A percentile compares a stretch with the other conserved stretches of the same genome.
Conservation (phyloP, 2,113 vertebrate genomes). For the Neodontobutis hainanensis region DNA sequence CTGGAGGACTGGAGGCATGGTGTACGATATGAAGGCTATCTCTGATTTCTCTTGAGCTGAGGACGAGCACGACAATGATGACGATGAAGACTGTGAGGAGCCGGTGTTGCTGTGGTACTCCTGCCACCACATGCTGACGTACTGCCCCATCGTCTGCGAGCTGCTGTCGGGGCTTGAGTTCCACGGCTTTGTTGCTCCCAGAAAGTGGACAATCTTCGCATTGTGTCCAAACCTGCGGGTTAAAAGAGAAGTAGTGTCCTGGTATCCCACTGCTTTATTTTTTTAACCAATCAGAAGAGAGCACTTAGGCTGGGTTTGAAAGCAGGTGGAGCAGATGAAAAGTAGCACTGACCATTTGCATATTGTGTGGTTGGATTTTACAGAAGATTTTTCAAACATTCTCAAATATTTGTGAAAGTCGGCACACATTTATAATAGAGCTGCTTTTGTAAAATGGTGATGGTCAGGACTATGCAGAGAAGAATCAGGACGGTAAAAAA, state of each 20-base stretch:
- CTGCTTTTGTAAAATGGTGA: too few relatives aligned
- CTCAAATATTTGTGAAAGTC: too few relatives aligned
- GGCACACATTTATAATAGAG: too few relatives aligned
- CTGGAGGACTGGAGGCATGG: not conserved
- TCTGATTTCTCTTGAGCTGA: not conserved
- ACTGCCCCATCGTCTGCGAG: constrained; percentile 48
- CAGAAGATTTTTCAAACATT: too few relatives aligned
- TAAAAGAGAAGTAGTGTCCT: not conserved
- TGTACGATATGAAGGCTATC: not conserved
- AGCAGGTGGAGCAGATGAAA: too few relatives aligned
- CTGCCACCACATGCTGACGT: constrained; percentile 84
- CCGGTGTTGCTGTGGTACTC: constrained; percentile 66
- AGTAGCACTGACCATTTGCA: too few relatives aligned
- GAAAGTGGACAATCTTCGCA: constrained; percentile 89
- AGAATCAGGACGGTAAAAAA: too few relatives aligned
- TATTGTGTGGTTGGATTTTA: too few relatives aligned
- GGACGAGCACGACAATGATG: not conserved
- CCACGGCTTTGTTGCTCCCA: constrained; percentile 87
- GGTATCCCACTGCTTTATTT: too few relatives aligned
- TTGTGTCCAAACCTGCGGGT: constrained; percentile 82
- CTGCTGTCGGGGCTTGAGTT: constrained; percentile 52
- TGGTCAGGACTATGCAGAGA: too few relatives aligned
- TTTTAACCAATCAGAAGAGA: too few relatives aligned
- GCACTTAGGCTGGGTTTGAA: too few relatives aligned
- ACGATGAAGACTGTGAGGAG: constrained; percentile 1